phyloP scores from a whole-genome alignment of 2,888 invertebrate genomes.

The Daptonema setosum region DNA sequence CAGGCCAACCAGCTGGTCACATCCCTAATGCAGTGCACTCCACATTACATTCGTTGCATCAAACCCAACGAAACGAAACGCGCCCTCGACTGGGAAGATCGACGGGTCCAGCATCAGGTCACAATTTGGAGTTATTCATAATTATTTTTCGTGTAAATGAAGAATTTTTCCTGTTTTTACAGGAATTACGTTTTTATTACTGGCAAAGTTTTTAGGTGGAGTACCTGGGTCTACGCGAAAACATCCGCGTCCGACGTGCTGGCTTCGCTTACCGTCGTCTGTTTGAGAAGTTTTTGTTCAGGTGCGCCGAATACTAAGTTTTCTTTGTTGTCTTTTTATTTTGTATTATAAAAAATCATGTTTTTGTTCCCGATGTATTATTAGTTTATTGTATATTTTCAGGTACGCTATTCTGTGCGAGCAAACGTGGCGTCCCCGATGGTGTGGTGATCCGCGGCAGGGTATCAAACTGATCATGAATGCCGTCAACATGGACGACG shows the following conservation, averaged over 20 bases:
- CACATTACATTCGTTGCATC: constrained; percentile 48
- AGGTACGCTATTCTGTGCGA: constrained; percentile 44
- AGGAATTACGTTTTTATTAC: too few relatives aligned
- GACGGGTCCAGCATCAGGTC: constrained; percentile 38
- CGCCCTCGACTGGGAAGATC: constrained; percentile 43
- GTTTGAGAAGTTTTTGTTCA: constrained; percentile 41
- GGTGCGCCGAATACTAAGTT: neutral
- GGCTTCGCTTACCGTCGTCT: constrained; percentile 45
- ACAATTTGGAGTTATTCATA: neutral
- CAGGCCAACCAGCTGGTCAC: constrained; percentile 45
- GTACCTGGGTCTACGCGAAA: constrained; percentile 46
- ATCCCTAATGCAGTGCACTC: constrained; percentile 44
- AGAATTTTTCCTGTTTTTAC: neutral
- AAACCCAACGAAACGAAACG: constrained; percentile 48
- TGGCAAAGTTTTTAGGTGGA: too few relatives aligned
- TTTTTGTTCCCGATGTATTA: neutral
- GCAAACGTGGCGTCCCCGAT: constrained; percentile 40
- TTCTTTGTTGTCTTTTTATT: neutral
- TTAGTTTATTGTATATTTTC: neutral
- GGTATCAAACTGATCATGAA: constrained; percentile 39
- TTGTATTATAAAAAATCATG: neutral
- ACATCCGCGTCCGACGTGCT: constrained; percentile 44
- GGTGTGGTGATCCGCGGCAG: constrained; percentile 36
- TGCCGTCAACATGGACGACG: constrained; percentile 38
- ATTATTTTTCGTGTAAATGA: neutral